Conservation (phyloP, 2,113 vertebrate species). For the Anthoscopus minutus region DNA sequence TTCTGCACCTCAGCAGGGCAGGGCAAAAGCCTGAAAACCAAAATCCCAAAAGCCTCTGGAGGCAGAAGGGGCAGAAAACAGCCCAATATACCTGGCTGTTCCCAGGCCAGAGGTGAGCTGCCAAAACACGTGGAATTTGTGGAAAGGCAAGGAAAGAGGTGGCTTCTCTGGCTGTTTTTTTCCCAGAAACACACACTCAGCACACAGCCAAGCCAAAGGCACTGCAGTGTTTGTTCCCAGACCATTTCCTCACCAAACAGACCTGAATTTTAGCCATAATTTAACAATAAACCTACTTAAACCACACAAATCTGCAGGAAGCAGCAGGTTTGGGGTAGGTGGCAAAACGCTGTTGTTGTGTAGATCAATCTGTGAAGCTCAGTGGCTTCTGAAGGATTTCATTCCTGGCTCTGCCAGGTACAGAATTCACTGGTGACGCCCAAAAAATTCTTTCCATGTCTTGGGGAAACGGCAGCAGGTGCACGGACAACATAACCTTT, state of each 20-base stretch:
- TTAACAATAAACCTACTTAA: background rate
- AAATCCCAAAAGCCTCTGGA: background rate
- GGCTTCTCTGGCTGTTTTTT: background rate
- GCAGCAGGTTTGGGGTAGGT: background rate
- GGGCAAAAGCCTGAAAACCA: background rate
- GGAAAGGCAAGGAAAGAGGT: background rate
- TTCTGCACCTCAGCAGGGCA: background rate
- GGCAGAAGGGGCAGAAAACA: background rate
- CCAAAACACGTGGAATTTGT: constrained; percentile 9
- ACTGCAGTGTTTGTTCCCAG: background rate
- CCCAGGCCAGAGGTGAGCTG: constrained; percentile 10
- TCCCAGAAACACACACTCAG: background rate
- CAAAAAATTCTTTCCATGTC: background rate
- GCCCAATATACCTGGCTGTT: background rate
- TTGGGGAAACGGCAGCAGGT: background rate
- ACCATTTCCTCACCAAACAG: background rate
- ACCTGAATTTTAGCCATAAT: background rate
- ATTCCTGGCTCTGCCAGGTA: background rate
- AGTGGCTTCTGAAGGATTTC: background rate
- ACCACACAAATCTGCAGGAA: background rate
- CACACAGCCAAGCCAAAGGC: background rate
- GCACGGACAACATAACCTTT: background rate
- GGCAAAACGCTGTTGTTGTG: background rate
- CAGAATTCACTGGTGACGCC: background rate
- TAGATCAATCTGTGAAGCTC: background rate